These are phyloP conservation scores for Chionoecetes opilio DNA, from an alignment of 1,140 invertebrate genomes.

Conservation along the genomic window DNA sequence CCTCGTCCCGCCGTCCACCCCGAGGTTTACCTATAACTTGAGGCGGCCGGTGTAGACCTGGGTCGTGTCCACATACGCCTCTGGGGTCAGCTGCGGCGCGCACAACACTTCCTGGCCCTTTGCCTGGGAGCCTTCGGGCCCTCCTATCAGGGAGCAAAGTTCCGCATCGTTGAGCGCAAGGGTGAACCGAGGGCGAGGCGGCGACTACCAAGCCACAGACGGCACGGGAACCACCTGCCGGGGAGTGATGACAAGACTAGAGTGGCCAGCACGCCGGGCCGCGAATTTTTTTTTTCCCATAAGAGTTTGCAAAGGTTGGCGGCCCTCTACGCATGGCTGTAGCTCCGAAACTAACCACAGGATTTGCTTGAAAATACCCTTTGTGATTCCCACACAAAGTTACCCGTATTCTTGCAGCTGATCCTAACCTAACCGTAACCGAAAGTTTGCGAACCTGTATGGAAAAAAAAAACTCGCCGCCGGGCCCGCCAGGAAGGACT, in stretches of 20 bases:
- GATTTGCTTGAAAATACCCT: too few species aligned
- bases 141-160: conserved; percentile 48
- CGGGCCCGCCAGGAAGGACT: conserved; percentile 42
- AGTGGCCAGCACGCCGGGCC: conserved; percentile 61
- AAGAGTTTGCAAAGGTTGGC: too few species aligned
- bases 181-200: conserved; percentile 45
- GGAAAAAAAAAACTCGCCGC: too few species aligned
- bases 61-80: conserved; percentile 56
- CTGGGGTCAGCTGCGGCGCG: conserved; percentile 63
- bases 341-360: too few species aligned
- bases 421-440: too few species aligned
- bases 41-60: background rate
- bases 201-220: background rate
- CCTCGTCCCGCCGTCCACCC: conserved; percentile 34
- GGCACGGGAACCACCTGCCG: background rate
- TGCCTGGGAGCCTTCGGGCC: conserved; percentile 56
- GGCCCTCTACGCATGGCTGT: too few species aligned
- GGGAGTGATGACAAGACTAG: conserved; percentile 48
- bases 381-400: too few species aligned
- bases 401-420: too few species aligned
- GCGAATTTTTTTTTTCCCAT: too few species aligned
- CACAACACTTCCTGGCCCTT: conserved; percentile 62
- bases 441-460: too few species aligned
- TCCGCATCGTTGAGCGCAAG: background rate
- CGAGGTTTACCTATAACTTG: conserved; percentile 52